Evolutionary conservation across 1,140 invertebrate genomes (phyloP).

Genomic region (Drosophila jambulina): DNA sequence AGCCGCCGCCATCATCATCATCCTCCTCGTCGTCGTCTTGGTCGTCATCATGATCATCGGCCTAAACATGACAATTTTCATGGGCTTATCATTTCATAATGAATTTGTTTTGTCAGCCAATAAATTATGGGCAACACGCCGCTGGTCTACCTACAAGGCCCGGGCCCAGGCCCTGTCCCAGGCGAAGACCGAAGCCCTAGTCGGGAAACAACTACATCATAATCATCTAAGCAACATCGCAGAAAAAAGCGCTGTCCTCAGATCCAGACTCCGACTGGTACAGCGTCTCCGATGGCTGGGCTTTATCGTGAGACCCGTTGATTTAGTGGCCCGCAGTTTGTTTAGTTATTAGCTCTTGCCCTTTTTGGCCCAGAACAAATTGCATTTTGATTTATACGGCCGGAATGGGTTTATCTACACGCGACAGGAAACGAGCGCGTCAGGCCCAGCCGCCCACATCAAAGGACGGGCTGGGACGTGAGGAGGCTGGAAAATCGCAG

Average conservation of each 20-base stretch:
- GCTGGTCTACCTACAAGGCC: conserved; percentile 40
- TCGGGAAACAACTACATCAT: conserved; percentile 60
- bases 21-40: conserved; percentile 18
- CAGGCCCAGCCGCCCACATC: conserved; percentile 66
- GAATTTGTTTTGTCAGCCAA: conserved; percentile 84
- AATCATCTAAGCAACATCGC: conserved; percentile 60
- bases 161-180: conserved; percentile 2
- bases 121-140: conserved; percentile 79
- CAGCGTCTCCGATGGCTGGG: conserved; percentile 20
- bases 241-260: conserved; percentile 38
- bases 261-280: conserved; percentile 6
- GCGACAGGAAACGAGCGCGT: conserved; percentile 62
- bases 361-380: conserved; percentile 79
- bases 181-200: neutral
- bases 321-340: conserved; percentile 82
- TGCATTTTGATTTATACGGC: conserved; percentile 81
- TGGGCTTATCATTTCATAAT: conserved; percentile 80
- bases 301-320: conserved; percentile 76
- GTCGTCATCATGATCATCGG: conserved; percentile 53
- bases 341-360: conserved; percentile 82
- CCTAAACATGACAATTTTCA: conserved; percentile 66
- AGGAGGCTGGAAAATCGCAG: conserved; percentile 23
- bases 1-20: conserved; percentile 37
- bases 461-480: conserved; percentile 35
- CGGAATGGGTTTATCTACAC: conserved; percentile 72